Evolutionary conservation across 1,140 invertebrate species (phyloP), one percentile per base, ranked within the genome.

Genomic region (Rhopalosiphum padi): DNA sequence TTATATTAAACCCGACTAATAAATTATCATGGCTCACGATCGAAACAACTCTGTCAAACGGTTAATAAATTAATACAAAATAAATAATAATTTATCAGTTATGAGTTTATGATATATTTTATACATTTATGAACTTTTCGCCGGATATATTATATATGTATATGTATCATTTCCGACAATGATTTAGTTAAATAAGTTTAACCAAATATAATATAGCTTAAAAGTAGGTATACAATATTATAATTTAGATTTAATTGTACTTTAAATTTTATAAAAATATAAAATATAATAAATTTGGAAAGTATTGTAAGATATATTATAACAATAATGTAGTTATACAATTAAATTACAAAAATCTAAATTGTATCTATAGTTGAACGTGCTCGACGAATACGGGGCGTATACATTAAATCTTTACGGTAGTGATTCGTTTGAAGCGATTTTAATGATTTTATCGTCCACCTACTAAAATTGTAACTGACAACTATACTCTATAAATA

Each of bases 11-110:
- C 43, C 41, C 7, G 21, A 7, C 90, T 41, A 77, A 91, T 91
- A 91, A 91, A 91, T 91, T 91, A 91, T 53, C 43, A 43, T 35
- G 60, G 68, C 15, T n/a, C 60, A 35, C 68, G 37, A 46, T 35
- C 90, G 21, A n/a, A 91, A 77, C 41, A 91, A 91, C 41, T 91
- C 25, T 41, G 46, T 77, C 68, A 35, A 37, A 55, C 15, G 53
- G 35, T 53, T 89, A 55, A 55, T 55, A 51, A 89, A 89, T 89
- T 30, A 51, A 51, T 35, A 11, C 15, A 88, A 48, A 87, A 87
- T 87, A 51, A 48, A 87, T 53, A 88, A 46, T 86, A 46, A 89
- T 51, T 35, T 51, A 37, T 89, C 21, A 37, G 30, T 48, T 48
- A 46, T 77, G 5, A 23, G 8, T 9, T 88, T 22, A 48, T 30